Base-by-base conservation (phyloP, 2,797 vertebrate genomes). In the Lacerta bilineata region DNA sequence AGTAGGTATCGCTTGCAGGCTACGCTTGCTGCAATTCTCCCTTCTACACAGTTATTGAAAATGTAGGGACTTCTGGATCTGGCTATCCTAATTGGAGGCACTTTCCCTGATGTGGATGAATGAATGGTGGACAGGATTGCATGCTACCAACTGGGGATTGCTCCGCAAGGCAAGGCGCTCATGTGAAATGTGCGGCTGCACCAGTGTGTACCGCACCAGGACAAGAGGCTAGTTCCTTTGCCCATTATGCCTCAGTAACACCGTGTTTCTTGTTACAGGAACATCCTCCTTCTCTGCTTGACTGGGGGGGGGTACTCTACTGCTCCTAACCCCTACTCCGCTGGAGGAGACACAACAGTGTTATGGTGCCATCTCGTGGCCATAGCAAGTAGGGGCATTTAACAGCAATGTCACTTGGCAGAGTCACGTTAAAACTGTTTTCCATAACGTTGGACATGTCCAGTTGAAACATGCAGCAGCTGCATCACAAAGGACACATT, bases 321-420 rank as follows among this genome's bases (percentile, higher is more conserved):
- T 9, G 27, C 29, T 50, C 29, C 46, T 46, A 41, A 18, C 36
- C 11, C n/a, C 41, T 39, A 5, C 74, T 33, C 25, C 39, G 8
- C n/a, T 77, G 7, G n/a, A n/a, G 36, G 43, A 83, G 41, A 68
- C 69, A 75, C 46, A 39, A 77, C 59, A 75, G 84, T 83, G 68
- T 80, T 80, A 66, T 88, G 55, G 29, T 66, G 87, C 84, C 87
- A 89, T 86, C 87, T 91, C 41, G 90, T 89, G 90, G 87, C 66
- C 72, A 3, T 33, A 33, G 5, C 55, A 55, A 33, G 68, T 46
- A 86, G 90, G 87, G 84, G 80, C 80, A 83, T 83, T 79, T 91
- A 79, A 85, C 46, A 50, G 17, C 50, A 59, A 36, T 18, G 46
- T 23, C 6, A 9, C 69, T 68, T 66, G 8, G 36, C 20, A 59